Base-by-base conservation (phyloP, 2,888 invertebrate species). In the Stenoptilia bipunctidactyla region DNA sequence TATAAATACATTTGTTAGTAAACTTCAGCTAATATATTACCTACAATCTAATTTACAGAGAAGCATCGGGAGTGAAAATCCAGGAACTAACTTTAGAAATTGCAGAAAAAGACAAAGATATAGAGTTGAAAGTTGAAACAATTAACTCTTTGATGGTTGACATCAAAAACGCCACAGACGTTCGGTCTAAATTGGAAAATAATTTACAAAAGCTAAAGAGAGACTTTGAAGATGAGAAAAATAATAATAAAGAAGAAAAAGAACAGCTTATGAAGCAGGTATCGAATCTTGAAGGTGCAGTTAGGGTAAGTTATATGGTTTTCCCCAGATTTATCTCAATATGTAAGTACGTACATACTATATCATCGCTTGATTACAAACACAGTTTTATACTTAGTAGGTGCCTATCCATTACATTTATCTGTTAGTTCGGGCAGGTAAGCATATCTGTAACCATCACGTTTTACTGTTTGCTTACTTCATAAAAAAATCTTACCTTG, bases 111-210 rank as follows among this genome's bases (percentile, higher is more conserved):
- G 53, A 60, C 12, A 52, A 53, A 15, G 66, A 66, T 6, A 41
- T 65, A 13, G 54, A 56, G 39, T 48, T 46, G 0, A 61, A 61
- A 25, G 52, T 56, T 0, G 44, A 47, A 1, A 53, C 63, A 1
- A 59, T 66, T 38, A 49, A 49, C 12, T 52, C 57, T 8, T 52
- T 72, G 10, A 66, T 64, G 61, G 52, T 55, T 0, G 62, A 69
- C 27, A 49, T 68, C 13, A 55, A 58, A 39, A 48, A 40, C 1
- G 54, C 52, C 9, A 49, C 53, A 0, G 62, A 66, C 15, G 48
- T 53, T 2, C 47, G 54, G 3, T 53, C 51, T 8, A 55, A 55
- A 13, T 40, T 55, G 4, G 61, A 64, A 37, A 48, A 33, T 1
- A 43, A 45, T 10, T 44, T 65, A 30, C 49, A 55, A 41, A 54